Percentiles rank a stretch among this genome's conserved stretches.
These are phyloP conservation scores for Nipponia nippon DNA, from an alignment of 2,113 vertebrate genomes.

Conservation along the genomic window DNA sequence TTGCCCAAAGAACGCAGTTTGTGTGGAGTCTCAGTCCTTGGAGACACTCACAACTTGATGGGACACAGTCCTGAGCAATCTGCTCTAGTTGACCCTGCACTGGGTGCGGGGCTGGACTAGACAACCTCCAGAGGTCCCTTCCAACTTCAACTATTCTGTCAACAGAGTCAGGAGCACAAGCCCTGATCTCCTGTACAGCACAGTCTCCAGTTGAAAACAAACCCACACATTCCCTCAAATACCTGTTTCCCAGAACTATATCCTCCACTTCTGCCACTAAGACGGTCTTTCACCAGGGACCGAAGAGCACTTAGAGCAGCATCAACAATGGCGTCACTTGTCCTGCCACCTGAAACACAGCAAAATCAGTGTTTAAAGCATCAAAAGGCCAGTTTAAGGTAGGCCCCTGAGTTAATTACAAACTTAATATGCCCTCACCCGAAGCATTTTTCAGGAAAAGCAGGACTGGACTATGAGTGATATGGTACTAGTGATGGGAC, in stretches of 20 bases:
- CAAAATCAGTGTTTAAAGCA: background rate
- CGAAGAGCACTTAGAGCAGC: slow-evolving; percentile 83
- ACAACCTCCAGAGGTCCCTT: background rate
- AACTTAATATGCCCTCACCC: background rate
- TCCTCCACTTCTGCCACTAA: slow-evolving; percentile 81
- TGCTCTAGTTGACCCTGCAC: background rate
- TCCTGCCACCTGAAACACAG: slow-evolving; percentile 83
- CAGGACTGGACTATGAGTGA: background rate
- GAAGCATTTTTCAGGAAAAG: background rate
- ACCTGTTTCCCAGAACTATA: slow-evolving; percentile 86
- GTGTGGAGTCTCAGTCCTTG: background rate
- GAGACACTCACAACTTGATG: background rate
- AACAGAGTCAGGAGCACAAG: background rate
- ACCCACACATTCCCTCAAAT: background rate
- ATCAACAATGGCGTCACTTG: slow-evolving; percentile 89
- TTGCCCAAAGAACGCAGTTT: background rate
- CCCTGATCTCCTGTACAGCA: background rate
- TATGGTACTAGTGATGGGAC: background rate
- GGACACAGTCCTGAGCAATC: background rate
- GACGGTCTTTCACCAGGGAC: slow-evolving; percentile 86
- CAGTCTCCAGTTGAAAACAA: background rate
- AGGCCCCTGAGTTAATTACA: background rate
- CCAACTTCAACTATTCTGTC: background rate
- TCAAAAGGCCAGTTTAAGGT: background rate
- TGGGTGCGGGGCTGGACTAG: background rate